phyloP scores from a whole-genome alignment of 2,888 invertebrate genomes.

The Metellina segmentata region DNA sequence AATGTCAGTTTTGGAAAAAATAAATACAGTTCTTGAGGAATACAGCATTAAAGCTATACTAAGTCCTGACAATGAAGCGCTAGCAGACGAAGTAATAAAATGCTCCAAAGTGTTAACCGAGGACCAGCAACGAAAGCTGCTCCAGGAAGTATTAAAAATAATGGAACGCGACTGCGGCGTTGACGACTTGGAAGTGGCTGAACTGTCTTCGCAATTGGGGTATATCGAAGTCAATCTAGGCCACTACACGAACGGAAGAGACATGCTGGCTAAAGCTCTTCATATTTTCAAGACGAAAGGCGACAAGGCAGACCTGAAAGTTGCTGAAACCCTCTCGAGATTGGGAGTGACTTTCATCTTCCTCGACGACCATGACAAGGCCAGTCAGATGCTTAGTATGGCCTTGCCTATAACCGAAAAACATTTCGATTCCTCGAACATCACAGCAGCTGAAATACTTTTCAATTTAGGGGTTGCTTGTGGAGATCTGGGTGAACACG shows the following conservation, averaged over 20 bases:
- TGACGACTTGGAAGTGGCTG: constrained; percentile 32
- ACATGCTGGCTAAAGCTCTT: constrained; percentile 21
- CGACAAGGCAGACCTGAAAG: constrained; percentile 6
- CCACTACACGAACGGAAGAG: constrained; percentile 41
- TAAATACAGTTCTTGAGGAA: constrained; percentile 9
- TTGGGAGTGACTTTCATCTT: constrained; percentile 53
- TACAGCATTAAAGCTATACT: not conserved
- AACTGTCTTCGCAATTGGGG: constrained; percentile 41
- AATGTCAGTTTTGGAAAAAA: constrained; percentile 36
- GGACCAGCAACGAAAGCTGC: constrained; percentile 24
- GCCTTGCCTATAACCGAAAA: constrained; percentile 50
- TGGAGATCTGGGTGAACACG: constrained; percentile 60
- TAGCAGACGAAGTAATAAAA: constrained; percentile 23
- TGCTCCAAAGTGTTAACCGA: constrained; percentile 20
- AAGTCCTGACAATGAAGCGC: not conserved
- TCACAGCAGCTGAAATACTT: constrained; percentile 35
- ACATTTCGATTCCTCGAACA: constrained; percentile 13
- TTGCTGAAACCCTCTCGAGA: constrained; percentile 48
- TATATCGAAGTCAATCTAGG: constrained; percentile 27
- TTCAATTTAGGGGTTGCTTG: constrained; percentile 55
- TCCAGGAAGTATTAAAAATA: constrained; percentile 30
- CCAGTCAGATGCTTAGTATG: constrained; percentile 27
- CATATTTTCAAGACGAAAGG: constrained; percentile 3
- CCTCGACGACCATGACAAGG: constrained; percentile 43
- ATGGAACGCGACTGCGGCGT: not conserved